Base-by-base conservation (phyloP, 2,113 vertebrate species). In the Alaudala cheleensis region DNA sequence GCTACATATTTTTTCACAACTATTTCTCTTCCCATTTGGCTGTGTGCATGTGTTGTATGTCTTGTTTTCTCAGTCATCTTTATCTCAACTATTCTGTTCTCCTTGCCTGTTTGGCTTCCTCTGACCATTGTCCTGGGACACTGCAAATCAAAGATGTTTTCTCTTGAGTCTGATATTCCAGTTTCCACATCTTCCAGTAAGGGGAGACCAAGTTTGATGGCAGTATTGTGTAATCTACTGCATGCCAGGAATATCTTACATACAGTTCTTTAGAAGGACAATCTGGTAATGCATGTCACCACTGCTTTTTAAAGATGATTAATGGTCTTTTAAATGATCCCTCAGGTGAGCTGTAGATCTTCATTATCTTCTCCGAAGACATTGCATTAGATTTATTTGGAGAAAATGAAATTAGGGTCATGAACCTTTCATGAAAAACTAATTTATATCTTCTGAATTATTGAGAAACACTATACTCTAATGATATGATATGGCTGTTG, bases 241-340 rank as follows among this genome's bases (percentile, higher is more conserved):
- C 97, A 95, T 95, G 97, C 98, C 98, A 98, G 97, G 96, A 98
- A 98, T 98, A 98, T 97, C 93, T 98, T 95, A 91, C 97, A 95
- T 88, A 76, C 87, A 97, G 96, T 97, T 94, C 97, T 97, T 93
- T 79, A 47, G 50, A 95, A 95, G 91, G 91, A 47, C 74, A 90
- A 92, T 95, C 93, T 96, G 82, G 96, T 94, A 94, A 95, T 96
- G 87, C 91, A 92, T 92, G 91, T 94, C 89, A 89, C 96, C 83
- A 86, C 80, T 83, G 81, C 83, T 93, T 95, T 96, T 97, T 97
- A 97, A 98, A 97, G 84, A 97, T 97, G 97, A 98, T 96, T 96
- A 96, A 97, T 93, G 93, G 60, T 93, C 94, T 97, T 97, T 97
- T 97, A 98, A 98, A 97, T 64, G 83, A 94, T 93, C 96, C 91